phyloP scores from a whole-genome alignment of 2,797 vertebrate species.

The Pempheris klunzingeri region DNA sequence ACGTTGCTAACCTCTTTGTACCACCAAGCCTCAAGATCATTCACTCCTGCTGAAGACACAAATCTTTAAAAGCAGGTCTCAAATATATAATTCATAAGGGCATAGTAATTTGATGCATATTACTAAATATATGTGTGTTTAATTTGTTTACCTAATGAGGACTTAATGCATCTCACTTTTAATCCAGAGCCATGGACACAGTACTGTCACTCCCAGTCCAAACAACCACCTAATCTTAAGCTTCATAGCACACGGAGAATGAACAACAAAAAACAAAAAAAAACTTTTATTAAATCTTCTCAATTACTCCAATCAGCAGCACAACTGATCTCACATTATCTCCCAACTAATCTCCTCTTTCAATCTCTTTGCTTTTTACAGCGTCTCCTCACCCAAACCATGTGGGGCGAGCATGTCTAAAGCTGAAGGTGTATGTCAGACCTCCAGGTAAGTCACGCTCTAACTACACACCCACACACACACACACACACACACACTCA shows the following conservation, averaged over 20 bases:
- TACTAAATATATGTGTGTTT: background rate
- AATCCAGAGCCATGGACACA: background rate
- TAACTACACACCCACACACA: conserved; percentile 53
- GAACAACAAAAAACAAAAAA: conserved; percentile 14
- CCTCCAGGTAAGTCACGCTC: conserved; percentile 85
- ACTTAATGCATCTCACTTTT: background rate
- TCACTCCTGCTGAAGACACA: background rate
- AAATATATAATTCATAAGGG: too few relatives aligned
- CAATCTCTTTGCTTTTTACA: conserved; percentile 67
- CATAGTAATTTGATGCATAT: background rate
- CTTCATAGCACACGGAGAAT: background rate
- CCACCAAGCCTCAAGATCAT: background rate
- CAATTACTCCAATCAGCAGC: conserved; percentile 51
- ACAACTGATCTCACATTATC: conserved; percentile 46
- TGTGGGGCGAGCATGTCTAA: conserved; percentile 87
- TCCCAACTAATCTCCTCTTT: conserved; percentile 60
- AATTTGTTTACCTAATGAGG: background rate
- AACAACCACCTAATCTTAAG: conserved; percentile 33
- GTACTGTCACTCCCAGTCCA: background rate
- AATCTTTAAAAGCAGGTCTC: background rate
- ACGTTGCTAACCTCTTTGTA: background rate
- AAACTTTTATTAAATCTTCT: conserved; percentile 51
- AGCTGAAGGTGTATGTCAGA: conserved; percentile 89
- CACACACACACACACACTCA: conserved; percentile 32
- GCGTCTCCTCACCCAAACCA: conserved; percentile 89